These are phyloP conservation scores for Ptiloglossa arizonensis DNA, from an alignment of 1,140 invertebrate species.

Conservation along the genomic window DNA sequence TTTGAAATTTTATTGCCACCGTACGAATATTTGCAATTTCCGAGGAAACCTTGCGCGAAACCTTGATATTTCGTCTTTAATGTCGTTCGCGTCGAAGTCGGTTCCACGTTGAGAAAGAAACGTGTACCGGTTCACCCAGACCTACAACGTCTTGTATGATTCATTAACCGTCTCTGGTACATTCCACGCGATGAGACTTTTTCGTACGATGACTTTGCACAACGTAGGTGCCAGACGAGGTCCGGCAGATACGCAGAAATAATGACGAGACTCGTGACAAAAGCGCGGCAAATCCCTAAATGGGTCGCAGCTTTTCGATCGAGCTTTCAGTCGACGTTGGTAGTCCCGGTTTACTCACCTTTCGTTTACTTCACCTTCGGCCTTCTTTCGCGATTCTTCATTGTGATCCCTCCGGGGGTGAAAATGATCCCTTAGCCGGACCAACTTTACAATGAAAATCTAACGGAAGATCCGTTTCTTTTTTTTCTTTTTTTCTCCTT, in stretches of 20 bases:
- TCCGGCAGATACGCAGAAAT: background rate
- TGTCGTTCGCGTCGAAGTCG: too few species aligned
- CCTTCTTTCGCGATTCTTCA: constrained; percentile 35
- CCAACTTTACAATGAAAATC: constrained; percentile 5
- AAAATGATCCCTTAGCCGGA: constrained; percentile 39
- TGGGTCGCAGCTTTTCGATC: constrained; percentile 43
- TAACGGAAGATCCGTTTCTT: background rate
- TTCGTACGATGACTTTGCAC: background rate
- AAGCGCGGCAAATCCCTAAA: constrained; percentile 25
- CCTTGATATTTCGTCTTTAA: too few species aligned
- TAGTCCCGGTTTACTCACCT: constrained; percentile 11
- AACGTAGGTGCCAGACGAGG: background rate
- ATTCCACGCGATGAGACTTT: background rate
- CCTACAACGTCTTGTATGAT: too few species aligned
- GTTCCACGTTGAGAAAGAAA: too few species aligned
- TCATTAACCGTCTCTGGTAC: too few species aligned
- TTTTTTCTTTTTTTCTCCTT: too few species aligned
- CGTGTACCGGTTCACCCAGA: too few species aligned
- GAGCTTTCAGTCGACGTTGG: constrained; percentile 30
- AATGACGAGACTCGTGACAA: background rate
- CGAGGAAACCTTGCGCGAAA: too few species aligned
- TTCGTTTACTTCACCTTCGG: constrained; percentile 29
- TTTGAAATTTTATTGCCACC: too few species aligned
- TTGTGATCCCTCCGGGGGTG: constrained; percentile 36
- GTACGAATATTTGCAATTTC: too few species aligned